Base-by-base conservation (phyloP, 2,888 invertebrate genomes). In the Malachius bipustulatus region DNA sequence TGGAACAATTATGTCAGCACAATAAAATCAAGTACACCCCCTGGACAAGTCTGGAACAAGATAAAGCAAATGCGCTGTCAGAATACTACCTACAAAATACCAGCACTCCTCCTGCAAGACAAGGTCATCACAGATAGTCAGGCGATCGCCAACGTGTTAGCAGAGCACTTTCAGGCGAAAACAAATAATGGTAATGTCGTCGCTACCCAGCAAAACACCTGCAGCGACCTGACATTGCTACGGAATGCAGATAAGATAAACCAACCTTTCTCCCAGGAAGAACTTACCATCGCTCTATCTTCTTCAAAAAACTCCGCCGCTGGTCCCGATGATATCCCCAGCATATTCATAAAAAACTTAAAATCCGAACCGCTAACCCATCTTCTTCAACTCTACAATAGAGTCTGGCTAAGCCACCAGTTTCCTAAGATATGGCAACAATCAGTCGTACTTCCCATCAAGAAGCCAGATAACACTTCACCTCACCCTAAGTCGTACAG, bases 391-490 rank as follows among this genome's bases (percentile, higher is more conserved):
- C n/a, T n/a, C n/a, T n/a, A n/a, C n/a, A n/a, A n/a, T n/a, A n/a
- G n/a, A n/a, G n/a, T n/a, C n/a, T n/a, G n/a, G n/a, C n/a, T n/a
- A n/a, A 14, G 11, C 11, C 16, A 32, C 11, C 10, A 29, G 11
- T 35, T 36, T 16, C 39, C 35, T 4, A n/a, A 4, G 9, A 4
- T 4, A 4, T 39, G 36, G 39, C 32, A 16, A 27, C 4, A 26
- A 26, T 27, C 29, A 8, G 33, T 36, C 6, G 33, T 39, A 16
- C 8, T 39, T 4, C 33, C 39, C 8, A 13, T 39, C 12, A 10
- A 11, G 12, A 39, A 39, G 30, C 3, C 8, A 8, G 29, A 26
- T 9, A 32, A 19, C 15, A 13, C 32, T 4, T 4, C 13, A n/a
- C n/a, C n/a, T 3, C 8, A 13, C 15, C 29, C 33, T n/a, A 12